These are phyloP conservation scores for Thyatira batis DNA, from an alignment of 2,888 invertebrate genomes.

Conservation along the genomic window DNA sequence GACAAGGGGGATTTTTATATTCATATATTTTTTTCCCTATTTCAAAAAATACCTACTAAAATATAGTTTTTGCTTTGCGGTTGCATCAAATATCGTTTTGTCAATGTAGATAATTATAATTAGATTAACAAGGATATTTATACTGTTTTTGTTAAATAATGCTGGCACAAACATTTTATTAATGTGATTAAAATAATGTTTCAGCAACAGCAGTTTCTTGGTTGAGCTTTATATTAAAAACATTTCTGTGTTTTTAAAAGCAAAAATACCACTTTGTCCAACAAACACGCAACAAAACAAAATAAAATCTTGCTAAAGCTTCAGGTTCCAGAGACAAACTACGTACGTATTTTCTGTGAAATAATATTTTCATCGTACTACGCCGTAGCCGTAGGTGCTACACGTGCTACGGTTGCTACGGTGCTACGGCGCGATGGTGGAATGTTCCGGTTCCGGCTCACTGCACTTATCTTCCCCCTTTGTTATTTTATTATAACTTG, in stretches of 20 bases:
- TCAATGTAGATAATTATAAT: no score
- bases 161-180: no score
- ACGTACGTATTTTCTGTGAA: neutral
- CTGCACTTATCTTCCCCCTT: constrained; percentile 24
- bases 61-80: no score
- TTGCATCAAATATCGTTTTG: no score
- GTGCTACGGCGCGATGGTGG: constrained; percentile 27
- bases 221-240: neutral
- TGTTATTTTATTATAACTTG: neutral
- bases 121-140: no score
- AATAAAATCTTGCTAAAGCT: neutral
- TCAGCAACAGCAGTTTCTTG: no score
- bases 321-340: neutral
- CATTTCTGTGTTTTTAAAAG: neutral
- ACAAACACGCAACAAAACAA: neutral
- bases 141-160: no score
- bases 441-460: constrained; percentile 31
- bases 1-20: no score
- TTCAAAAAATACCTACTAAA: no score
- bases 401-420: constrained; percentile 26
- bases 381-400: constrained; percentile 23
- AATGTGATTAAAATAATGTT: no score
- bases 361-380: constrained; percentile 13
- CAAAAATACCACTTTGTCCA: neutral
- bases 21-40: no score